Evolutionary conservation across 2,888 invertebrate species (phyloP), one percentile per base, ranked within the genome.

Genomic region (Cyaniris semiargus): DNA sequence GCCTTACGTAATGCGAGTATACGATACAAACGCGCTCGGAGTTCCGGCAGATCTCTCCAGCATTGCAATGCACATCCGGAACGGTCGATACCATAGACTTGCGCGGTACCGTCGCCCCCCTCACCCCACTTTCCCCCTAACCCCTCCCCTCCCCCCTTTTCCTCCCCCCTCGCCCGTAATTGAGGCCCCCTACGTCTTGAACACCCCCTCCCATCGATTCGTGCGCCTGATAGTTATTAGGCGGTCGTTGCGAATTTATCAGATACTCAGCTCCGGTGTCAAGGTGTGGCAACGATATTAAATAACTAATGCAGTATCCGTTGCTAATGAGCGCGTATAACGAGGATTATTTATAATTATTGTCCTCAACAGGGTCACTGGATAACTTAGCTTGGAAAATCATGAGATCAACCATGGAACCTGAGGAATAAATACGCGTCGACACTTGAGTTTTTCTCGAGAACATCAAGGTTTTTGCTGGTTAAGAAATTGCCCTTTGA

Each of bases 61-160:
- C 86, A 88, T 88, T 86, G 90, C 91, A 85, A 88, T 91, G 92
- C 92, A 92, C 89, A 92, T 91, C 92, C 92, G 92, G 91, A 89
- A 87, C 91, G 93, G 93, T 93, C 93, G 93, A 93, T 93, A 93
- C 89, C 85, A 85, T 83, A 86, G 93, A 93, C 90, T 92, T 93
- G 93, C 93, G 93, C 93, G 88, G 84, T 90, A 82, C 86, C 87
- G 87, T 82, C 86, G 85, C 87, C 85, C 84, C 86, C 85, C 87
- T 85, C 44, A 44, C 84, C 88, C 88, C 87, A 81, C 80, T 8
- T 8, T 3, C 84, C 75, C 86, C 87, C 87, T 87, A 84, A 89
- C 60, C 85, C 85, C 84, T 86, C 87, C 88, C 86, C 81, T 79
- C 84, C 75, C 86, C 86, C 87, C 87, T 84, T 34, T 34, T 7